Evolutionary conservation across 2,888 invertebrate species (phyloP), one percentile per base, ranked within the genome.

Genomic region (Scrobipalpa costella): DNA sequence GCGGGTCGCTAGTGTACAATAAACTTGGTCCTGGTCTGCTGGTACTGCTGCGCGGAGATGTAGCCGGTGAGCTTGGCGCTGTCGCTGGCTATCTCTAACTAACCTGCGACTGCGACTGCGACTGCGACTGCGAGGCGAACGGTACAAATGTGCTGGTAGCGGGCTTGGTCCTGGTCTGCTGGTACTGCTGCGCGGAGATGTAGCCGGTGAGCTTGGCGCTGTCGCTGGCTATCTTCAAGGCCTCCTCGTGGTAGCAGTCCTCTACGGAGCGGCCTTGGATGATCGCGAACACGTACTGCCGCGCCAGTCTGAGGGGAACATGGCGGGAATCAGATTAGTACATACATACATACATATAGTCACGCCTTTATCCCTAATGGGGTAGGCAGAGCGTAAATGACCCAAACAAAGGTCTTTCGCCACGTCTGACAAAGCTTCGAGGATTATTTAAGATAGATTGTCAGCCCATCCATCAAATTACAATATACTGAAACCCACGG

Each of bases 231-330:
- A 82, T 73, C 68, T 82, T 87, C 33, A 75, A 71, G 63, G 88
- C 85, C 69, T 92, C 92, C 44, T 92, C 92, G 64, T 87, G 85
- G 69, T 92, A 89, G 65, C 95, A 93, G 59, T 95, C 94, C 49
- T 95, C 95, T 1, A 93, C 92, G 0, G 93, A 86, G 69, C 93
- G 93, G 0, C 94, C 95, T 75, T 93, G 92, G 65, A 94, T 93
- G 13, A 95, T 94, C 0, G 92, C 90, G 72, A 90, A 94, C 0
- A 93, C 94, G 79, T 95, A 93, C 67, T 92, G 93, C 40, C 94
- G 93, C 0, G 95, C 94, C 62, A 95, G 84, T 68, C 94, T 94
- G 80, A 0, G 17, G 58, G 19, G 2, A 19, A 40, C 7, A 15
- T 17, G 15, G 8, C 6, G 15, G 19, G 17, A 49, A 17, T 49